Base-by-base conservation (phyloP, 2,797 vertebrate genomes). In the Peromyscus aztecus region DNA sequence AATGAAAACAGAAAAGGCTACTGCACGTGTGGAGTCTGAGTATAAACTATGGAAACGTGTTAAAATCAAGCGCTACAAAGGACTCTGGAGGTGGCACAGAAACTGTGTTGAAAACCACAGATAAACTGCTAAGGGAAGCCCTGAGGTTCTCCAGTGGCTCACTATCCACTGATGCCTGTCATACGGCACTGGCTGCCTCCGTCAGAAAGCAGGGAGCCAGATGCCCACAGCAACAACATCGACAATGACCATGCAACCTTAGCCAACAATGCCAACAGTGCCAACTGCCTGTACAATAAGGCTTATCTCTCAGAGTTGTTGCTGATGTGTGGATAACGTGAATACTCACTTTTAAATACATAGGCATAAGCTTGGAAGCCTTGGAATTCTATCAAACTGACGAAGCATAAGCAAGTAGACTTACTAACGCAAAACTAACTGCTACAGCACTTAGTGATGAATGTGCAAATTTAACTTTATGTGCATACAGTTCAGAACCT, bases 351-450 rank as follows among this genome's bases (percentile, higher is more conserved):
- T 85, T 84, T 75, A 89, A 78, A 94, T 29, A 90, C 31, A 93
- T 0, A 27, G 40, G 14, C 10, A 85, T 81, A 88, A 95, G 83
- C 83, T 57, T 82, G 76, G 83, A 75, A 24, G 31, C 43, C 46
- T 27, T 87, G 24, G 24, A 59, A 77, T 69, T 31, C 37, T 49
- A 65, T 89, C 73, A 69, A 37, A 46, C 21, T 52, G 43, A 0
- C 49, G 16, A 89, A 63, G 19, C 27, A 43, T 13, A 69, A 65
- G 29, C 34, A 14, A 81, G 13, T 8, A 13, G 13, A 17, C 24
- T 43, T 86, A 82, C 65, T 90, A 92, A 29, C 31, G 9, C 34
- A 96, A 93, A 96, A 95, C 71, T 89, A 95, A 95, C 83, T 29
- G 14, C 37, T 85, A 63, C 1, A 63, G 46, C 69, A 93, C 57